phyloP scores from a whole-genome alignment of 2,113 vertebrate genomes.

The Neofelis nebulosa region DNA sequence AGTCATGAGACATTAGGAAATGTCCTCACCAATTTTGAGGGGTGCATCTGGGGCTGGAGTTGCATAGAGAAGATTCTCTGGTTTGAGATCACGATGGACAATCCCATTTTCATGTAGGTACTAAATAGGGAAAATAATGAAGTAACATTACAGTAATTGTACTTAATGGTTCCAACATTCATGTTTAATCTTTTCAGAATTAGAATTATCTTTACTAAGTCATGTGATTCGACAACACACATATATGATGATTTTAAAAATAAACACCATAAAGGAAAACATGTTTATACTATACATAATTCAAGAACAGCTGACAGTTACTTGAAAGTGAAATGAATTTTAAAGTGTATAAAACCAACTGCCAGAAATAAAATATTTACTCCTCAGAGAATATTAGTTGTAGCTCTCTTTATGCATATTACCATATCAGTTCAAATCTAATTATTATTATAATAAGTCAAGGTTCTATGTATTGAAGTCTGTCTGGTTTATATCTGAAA shows the following conservation, averaged over 20 bases:
- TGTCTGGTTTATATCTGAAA: slow-evolving; percentile 36
- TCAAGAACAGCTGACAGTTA: neutral
- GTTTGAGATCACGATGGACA: slow-evolving; percentile 93
- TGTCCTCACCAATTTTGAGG: slow-evolving; percentile 90
- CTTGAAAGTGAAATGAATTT: slow-evolving; percentile 58
- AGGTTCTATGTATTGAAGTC: neutral
- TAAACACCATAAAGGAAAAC: neutral
- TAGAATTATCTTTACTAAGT: neutral
- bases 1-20: neutral
- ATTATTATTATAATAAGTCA: slow-evolving; percentile 34
- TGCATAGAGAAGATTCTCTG: slow-evolving; percentile 92
- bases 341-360: neutral
- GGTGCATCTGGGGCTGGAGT: slow-evolving; percentile 91
- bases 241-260: neutral
- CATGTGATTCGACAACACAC: neutral
- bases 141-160: neutral
- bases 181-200: neutral
- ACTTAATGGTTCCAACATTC: neutral
- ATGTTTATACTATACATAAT: neutral
- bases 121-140: slow-evolving; percentile 78
- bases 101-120: slow-evolving; percentile 94
- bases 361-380: neutral
- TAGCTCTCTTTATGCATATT: neutral
- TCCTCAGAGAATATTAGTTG: neutral
- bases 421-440: neutral